These are phyloP conservation scores for Pangasius larnaudii DNA, from an alignment of 2,797 vertebrate genomes.

Conservation along the genomic window DNA sequence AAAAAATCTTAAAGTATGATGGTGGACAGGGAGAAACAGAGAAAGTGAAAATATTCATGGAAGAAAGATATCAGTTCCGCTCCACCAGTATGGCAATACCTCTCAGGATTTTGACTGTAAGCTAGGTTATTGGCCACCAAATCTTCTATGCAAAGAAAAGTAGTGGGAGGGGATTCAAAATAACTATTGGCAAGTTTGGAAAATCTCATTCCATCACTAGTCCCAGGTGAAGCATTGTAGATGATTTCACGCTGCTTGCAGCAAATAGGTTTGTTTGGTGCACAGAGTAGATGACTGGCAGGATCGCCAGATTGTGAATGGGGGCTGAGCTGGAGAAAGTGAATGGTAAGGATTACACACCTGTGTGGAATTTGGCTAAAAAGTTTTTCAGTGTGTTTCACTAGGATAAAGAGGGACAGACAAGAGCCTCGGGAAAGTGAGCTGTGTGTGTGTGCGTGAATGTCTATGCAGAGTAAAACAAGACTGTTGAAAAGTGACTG, in stretches of 20 bases:
- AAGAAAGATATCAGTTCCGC: neutral
- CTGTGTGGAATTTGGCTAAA: too few species aligned
- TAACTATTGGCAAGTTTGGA: slow-evolving; percentile 52
- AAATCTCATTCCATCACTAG: slow-evolving; percentile 42
- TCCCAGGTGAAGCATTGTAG: slow-evolving; percentile 21
- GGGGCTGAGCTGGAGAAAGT: too few species aligned
- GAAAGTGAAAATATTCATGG: neutral
- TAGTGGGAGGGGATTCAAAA: slow-evolving; percentile 54
- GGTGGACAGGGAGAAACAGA: neutral
- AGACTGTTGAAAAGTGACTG: too few species aligned
- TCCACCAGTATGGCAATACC: neutral
- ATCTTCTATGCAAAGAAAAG: slow-evolving; percentile 60
- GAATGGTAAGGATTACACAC: too few species aligned
- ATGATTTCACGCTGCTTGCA: slow-evolving; percentile 32
- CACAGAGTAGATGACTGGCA: too few species aligned
- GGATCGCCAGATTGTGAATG: too few species aligned
- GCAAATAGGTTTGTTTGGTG: slow-evolving; percentile 37
- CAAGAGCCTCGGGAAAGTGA: too few species aligned
- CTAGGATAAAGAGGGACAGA: too few species aligned
- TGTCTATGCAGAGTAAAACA: too few species aligned
- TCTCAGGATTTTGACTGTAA: slow-evolving; percentile 27
- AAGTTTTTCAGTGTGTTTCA: too few species aligned
- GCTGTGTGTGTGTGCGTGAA: too few species aligned
- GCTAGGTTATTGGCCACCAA: slow-evolving; percentile 55
- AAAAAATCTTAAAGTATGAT: neutral